Conservation (phyloP, 2,113 vertebrate species). For the Amphiprion percula region DNA sequence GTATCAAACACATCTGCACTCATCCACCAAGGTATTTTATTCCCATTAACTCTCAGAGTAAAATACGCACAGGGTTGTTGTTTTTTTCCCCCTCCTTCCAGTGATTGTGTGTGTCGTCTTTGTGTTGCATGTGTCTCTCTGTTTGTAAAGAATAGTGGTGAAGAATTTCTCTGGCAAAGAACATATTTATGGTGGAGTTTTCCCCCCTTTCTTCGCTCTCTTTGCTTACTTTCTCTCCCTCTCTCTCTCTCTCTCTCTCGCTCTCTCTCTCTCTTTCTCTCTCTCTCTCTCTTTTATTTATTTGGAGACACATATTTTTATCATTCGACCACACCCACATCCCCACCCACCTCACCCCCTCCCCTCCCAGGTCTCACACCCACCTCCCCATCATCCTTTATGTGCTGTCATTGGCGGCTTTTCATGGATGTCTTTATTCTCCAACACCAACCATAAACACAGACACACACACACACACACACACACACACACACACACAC, state of each 20-base stretch:
- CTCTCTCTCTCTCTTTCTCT: neutral
- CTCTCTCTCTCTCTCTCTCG: neutral
- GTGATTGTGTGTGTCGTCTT: constrained; percentile 71
- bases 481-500: constrained; percentile 15
- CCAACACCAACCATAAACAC: constrained; percentile 44
- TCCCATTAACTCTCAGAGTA: constrained; percentile 99
- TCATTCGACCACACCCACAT: constrained; percentile 68
- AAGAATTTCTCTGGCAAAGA: constrained; percentile 86
- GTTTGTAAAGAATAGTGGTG: constrained; percentile 90
- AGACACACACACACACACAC: neutral
- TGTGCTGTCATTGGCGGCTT: constrained; percentile 71
- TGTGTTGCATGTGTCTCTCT: constrained; percentile 79
- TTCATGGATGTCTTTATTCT: constrained; percentile 81
- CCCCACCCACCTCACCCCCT: constrained; percentile 47
- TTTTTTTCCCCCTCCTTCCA: constrained; percentile 78
- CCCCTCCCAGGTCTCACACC: constrained; percentile 61
- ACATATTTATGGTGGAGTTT: constrained; percentile 86
- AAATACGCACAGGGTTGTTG: constrained; percentile 91
- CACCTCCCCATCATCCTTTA: constrained; percentile 75
- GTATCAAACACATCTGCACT: constrained; percentile 99
- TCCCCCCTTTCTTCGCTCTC: constrained; percentile 29
- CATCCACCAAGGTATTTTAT: constrained; percentile 99
- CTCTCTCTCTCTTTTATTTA: neutral
- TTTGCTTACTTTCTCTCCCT: neutral
- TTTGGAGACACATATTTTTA: constrained; percentile 83